Base-by-base conservation (phyloP, 2,888 invertebrate species). In the Caenorhabditis angaria region DNA sequence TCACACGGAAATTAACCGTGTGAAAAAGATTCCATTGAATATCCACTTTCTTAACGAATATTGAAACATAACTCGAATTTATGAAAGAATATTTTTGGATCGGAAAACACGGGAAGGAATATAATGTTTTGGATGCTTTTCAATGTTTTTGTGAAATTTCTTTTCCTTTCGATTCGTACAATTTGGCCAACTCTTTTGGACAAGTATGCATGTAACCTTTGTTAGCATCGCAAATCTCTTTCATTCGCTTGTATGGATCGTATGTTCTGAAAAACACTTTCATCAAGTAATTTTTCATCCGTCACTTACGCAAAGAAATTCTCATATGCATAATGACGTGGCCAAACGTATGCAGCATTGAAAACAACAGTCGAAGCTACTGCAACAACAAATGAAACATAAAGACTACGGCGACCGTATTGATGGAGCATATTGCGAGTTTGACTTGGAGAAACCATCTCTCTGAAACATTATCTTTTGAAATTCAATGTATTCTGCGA, bases 181-280 rank as follows among this genome's bases (percentile, higher is more conserved):
- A 59, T 63, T 83, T 82, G 57, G 83, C 84, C 55, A 85, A 66
- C 61, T 83, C 84, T 54, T 79, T 76, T 22, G 85, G 85, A 61
- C 85, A 85, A 25, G 83, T 79, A 77, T 83, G 81, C 81, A 85
- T 80, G 81, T 83, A 85, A 20, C 80, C 81, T 71, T 82, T 83
- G 75, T 83, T 81, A 54, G 78, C 64, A 29, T 75, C 80, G 65
- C 85, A 85, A 66, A 85, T 85, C 70, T 85, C 84, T 61, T 76
- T 79, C 83, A 83, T 80, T 20, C 85, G 79, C 41, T 67, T 74
- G 78, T 85, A 85, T n/a, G 85, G 83, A 63, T 85, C 85, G 76
- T 86, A 85, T 67, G 61, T 78, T 65, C 85, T 85, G 70, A 47
- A 81, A 69, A 54, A 51, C 18, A 48, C 18, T 5, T 8, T 8